Evolutionary conservation across 2,797 vertebrate genomes (phyloP), one percentile per base, ranked within the genome.

Genomic region (Anisognathus igniventris): DNA sequence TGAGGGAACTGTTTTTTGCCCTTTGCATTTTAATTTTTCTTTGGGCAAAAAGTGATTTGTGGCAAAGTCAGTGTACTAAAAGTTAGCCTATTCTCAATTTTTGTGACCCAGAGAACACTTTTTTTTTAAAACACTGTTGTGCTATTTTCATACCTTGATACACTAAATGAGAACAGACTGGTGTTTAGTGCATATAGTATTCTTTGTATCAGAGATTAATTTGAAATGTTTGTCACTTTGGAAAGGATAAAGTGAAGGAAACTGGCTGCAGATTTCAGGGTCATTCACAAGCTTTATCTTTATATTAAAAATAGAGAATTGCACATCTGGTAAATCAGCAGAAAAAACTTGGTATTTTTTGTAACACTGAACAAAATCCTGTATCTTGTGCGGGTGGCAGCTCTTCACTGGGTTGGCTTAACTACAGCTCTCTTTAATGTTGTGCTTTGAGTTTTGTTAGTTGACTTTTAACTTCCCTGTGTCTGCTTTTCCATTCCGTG

Each of bases 321-420:
- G 5, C 5, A 18, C 15, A 25, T 40, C 30, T 58, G 27, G 5
- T 31, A 27, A 45, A 88, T 42, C 4, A 76, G 20, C 4, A 81
- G 15, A 5, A 47, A 58, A 48, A 76, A 61, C 2, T 5, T 40
- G 5, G 1, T 45, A 2, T 44, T 73, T 44, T 73, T 62, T 44
- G 3, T 28, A 58, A 28, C 14, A 14, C 3, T n/a, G 14, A 30
- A 28, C 7, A 54, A 62, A 54, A 54, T 37, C 7, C 13, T 39
- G 2, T 22, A 2, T 28, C 9, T 51, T 37, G 7, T 18, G 14
- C 8, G 37, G 40, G 10, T 3, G 24, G 12, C 19, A 47, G 0
- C 57, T 86, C 42, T 81, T 42, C 7, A 2, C 1, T 39, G 37
- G 6, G 3, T 39, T 73, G 21, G 5, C 31, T 30, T 40, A 51